Base-by-base conservation (phyloP, 2,888 invertebrate genomes). In the Drosophila kanekoi region DNA sequence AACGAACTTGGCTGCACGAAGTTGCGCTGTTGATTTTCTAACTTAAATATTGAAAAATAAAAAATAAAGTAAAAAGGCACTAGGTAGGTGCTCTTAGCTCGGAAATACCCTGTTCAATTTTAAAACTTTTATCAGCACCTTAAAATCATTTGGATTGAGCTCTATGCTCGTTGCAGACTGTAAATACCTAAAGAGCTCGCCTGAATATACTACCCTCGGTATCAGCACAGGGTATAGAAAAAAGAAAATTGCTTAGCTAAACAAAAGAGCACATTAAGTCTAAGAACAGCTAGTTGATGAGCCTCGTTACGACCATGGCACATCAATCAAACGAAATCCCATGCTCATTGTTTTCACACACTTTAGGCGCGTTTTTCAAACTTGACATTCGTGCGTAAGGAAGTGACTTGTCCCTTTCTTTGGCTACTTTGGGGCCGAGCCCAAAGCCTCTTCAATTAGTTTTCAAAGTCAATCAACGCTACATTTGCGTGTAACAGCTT, bases 401-500 rank as follows among this genome's bases (percentile, higher is more conserved):
- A 79, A 81, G 72, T 81, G 78, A 77, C 81, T 64, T 62, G 84
- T 61, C 47, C 65, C 65, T 66, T 69, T 41, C 41, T 23, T 41
- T 38, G 64, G 48, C 51, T 53, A 62, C 48, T 63, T 53, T 52
- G 45, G 35, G 52, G 57, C 49, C 41, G 20, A 13, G 18, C 54
- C 6, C 20, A 71, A 74, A 81, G 54, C 74, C 84, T 77, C 63
- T 81, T 79, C 81, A 85, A 87, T 89, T 85, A 75, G 77, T 79
- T 72, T 77, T 73, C 43, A 72, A 83, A 76, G 83, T 84, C 89
- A 88, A 84, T 84, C 84, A 84, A 76, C 87, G 72, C 72, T 65
- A 68, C 56, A 73, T 83, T 48, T 72, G 81, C 60, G 52, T 78
- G 81, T 78, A 78, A 84, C 60, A 72, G 76, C 76, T 79, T 84